Conservation (phyloP, 2,888 invertebrate species). For the Aspidapion aeneum region DNA sequence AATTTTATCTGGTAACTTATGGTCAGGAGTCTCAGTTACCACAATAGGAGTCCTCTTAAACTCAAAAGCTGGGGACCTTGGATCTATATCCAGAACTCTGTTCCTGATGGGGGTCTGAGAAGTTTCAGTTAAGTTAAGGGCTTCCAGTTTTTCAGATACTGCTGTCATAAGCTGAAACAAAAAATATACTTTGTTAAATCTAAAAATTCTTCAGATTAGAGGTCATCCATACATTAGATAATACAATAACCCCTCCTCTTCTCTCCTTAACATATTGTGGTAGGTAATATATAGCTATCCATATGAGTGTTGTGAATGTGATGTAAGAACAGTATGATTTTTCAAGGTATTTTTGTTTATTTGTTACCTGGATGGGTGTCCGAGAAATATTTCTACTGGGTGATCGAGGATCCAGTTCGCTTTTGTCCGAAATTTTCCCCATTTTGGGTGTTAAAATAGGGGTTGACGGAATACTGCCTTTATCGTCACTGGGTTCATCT, state of each 20-base stretch:
- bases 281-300: no score
- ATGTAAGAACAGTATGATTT: no score
- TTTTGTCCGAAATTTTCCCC: not conserved
- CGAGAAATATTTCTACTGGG: constrained; percentile 57
- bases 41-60: constrained; percentile 59
- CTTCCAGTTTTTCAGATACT: constrained; percentile 24
- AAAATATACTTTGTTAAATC: not conserved
- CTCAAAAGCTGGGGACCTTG: constrained; percentile 57
- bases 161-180: constrained; percentile 26
- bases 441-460: constrained; percentile 33
- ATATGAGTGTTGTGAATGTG: no score
- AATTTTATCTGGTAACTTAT: constrained; percentile 30
- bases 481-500: constrained; percentile 17
- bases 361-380: constrained; percentile 59
- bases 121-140: constrained; percentile 16
- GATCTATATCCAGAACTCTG: constrained; percentile 43
- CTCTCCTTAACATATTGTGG: no score
- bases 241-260: no score
- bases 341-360: no score
- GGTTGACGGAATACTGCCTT: constrained; percentile 30
- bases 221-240: no score
- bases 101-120: constrained; percentile 25
- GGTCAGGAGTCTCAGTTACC: constrained; percentile 25
- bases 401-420: constrained; percentile 54
- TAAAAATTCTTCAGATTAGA: no score